Evolutionary conservation across 2,113 vertebrate species (phyloP), one percentile per base, ranked within the genome.

Genomic region (Chascanopsetta lugubris): DNA sequence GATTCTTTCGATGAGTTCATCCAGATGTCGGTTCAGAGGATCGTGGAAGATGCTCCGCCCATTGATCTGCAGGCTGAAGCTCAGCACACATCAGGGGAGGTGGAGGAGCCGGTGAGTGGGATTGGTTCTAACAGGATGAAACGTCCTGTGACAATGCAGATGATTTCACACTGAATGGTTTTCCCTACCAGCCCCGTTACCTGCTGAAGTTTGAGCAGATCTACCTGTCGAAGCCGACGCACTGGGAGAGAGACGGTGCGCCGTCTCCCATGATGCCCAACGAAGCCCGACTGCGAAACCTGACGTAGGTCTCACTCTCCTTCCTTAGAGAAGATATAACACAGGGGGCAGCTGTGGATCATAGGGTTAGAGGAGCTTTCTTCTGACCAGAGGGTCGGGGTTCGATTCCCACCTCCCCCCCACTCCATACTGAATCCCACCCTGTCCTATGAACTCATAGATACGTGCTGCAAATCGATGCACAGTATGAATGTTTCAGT

Each of bases 1-100:
- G 97, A 99, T 87, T 99, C 97, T 1, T 99, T 99, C 12, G 97
- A 99, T 85, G 97, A 99, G 81, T 99, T 99, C 83, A 99, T 99
- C 87, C 97, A 99, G 91, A 99, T 99, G 97, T 98, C 97, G 5
- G 96, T 99, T 56, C 97, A 99, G 88, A 95, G 97, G 88, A 99
- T 99, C 40, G 97, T 99, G 67, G 97, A 99, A 87, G 97, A 99
- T 22, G 96, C 97, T 0, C 97, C 97, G 0, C 97, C 97, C 46
- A 99, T 99, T 17, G 97, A 99, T 85, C 91, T 99, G 17, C 97
- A 99, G 79, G 97, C 97, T 30, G 97, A 99, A 90, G 97, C 97
- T 25, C 97, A 99, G 85, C 97, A 99, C 79, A 95, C 97, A 1
- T 93, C 95, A 5, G 97, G 97, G 46, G 97, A 98, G 85, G 96